Conservation (phyloP, 2,797 vertebrate species). For the Odontamblyopus rebecca region DNA sequence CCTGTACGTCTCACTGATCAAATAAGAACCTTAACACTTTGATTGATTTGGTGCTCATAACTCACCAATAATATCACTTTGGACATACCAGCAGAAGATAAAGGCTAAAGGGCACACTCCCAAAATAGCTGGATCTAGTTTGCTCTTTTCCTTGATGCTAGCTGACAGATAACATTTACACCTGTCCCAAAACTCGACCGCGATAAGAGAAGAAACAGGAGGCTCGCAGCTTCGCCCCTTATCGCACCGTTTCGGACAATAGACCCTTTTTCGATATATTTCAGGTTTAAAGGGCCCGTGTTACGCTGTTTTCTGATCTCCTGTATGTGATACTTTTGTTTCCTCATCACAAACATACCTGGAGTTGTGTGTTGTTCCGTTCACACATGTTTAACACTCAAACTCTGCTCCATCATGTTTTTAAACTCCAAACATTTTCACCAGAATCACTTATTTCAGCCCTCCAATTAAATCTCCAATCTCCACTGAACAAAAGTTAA, state of each 20-base stretch:
- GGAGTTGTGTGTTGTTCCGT: too few relatives aligned
- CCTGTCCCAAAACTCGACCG: constrained; percentile 36
- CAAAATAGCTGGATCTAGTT: constrained; percentile 65
- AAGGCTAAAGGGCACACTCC: constrained; percentile 65
- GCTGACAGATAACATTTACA: constrained; percentile 71
- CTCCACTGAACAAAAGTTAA: too few relatives aligned
- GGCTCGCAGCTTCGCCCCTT: neutral
- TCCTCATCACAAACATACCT: too few relatives aligned
- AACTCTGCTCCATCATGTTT: too few relatives aligned
- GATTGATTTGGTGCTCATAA: constrained; percentile 35
- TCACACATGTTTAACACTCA: too few relatives aligned
- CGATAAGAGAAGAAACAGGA: constrained; percentile 11
- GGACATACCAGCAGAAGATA: constrained; percentile 32
- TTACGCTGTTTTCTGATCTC: too few relatives aligned
- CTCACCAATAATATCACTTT: constrained; percentile 28
- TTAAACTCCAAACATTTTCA: too few relatives aligned
- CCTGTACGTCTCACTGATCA: constrained; percentile 42
- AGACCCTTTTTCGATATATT: constrained; percentile 9
- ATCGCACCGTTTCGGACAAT: neutral
- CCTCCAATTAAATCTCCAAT: too few relatives aligned
- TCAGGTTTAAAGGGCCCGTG: neutral
- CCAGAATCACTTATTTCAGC: too few relatives aligned
- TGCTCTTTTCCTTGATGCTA: constrained; percentile 67
- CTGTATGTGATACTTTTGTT: too few relatives aligned
- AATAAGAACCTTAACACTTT: constrained; percentile 55